A percentile compares a stretch with the other conserved stretches of the same genome.
Evolutionary conservation across 2,797 vertebrate species (phyloP).

Genomic region (Enteromius unitaeniatus): DNA sequence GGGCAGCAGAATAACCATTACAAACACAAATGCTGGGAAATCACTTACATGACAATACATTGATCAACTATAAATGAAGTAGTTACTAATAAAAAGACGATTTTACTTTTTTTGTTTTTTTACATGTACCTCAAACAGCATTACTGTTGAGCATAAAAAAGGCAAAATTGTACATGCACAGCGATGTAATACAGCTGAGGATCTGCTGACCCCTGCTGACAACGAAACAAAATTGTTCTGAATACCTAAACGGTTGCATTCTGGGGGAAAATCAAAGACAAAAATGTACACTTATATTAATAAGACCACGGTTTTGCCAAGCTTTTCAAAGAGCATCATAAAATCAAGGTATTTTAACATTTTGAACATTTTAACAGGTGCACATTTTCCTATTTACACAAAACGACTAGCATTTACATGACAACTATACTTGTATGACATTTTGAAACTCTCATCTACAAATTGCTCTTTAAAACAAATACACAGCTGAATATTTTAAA

Average conservation of each 20-base stretch:
- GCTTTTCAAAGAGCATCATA: conserved; percentile 9
- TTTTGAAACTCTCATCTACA: neutral
- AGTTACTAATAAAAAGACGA: neutral
- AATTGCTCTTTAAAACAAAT: conserved; percentile 18
- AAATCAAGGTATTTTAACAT: conserved; percentile 15
- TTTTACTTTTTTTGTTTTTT: neutral
- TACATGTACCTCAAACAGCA: neutral
- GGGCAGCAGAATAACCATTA: neutral
- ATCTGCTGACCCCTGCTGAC: conserved; percentile 46
- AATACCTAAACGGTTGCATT: neutral
- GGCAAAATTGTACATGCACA: neutral
- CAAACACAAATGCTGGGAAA: neutral
- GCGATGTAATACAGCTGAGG: neutral
- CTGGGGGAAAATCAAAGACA: neutral
- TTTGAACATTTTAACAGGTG: too few species aligned
- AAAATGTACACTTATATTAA: neutral
- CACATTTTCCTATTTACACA: conserved; percentile 16
- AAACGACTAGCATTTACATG: neutral
- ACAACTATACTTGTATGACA: neutral
- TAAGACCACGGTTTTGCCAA: neutral
- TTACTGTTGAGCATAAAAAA: neutral
- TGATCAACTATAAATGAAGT: neutral
- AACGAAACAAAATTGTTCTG: neutral
- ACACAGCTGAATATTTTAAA: neutral
- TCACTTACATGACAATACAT: neutral